Evolutionary conservation across 2,888 invertebrate species (phyloP), one percentile per base, ranked within the genome.

Genomic region (Chironomus tentans): DNA sequence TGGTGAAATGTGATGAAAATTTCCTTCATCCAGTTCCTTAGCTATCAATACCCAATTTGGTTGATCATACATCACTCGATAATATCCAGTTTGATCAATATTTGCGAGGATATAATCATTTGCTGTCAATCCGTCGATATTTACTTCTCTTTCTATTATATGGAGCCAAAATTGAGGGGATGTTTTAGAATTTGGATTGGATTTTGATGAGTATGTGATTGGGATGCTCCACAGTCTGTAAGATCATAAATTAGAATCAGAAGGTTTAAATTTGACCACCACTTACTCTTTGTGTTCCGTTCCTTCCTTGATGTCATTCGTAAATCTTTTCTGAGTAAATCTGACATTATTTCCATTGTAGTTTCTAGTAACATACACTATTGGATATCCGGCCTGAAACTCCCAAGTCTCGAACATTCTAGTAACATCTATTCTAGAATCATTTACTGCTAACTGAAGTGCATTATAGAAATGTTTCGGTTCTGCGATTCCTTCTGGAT

Each of bases 331-430:
- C 24, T 74, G 74, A 12, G 68, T 47, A 22, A 68, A 74, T 62
- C 48, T 74, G 21, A 68, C 18, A n/a, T 21, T 10, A 38, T 61
- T 15, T 21, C 46, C 12, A 15, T 68, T 68, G 24, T 74, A 74
- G 47, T 47, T 68, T 48, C 83, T 81, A 56, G 79, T 73, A 0
- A 89, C 87, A 2, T 82, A 84, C 4, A 90, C 79, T 0, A 90
- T 81, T 0, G 90, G 91, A 80, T 85, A 88, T 3, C 90, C 89
- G 46, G 86, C 82, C 79, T 88, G 87, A 3, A 84, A 83, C 0
- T 88, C 87, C 91, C 91, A 91, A 2, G 85, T 85, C 65, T 85
- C 82, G 84, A 91, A 86, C 79, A 90, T 82, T 3, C 83, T 82
- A 5, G 84, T 82, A 0, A 87, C 47, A 15, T 74, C 18, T 6